Evolutionary conservation across 2,888 invertebrate species (phyloP).

Genomic region (Caenorhabditis panamensis): DNA sequence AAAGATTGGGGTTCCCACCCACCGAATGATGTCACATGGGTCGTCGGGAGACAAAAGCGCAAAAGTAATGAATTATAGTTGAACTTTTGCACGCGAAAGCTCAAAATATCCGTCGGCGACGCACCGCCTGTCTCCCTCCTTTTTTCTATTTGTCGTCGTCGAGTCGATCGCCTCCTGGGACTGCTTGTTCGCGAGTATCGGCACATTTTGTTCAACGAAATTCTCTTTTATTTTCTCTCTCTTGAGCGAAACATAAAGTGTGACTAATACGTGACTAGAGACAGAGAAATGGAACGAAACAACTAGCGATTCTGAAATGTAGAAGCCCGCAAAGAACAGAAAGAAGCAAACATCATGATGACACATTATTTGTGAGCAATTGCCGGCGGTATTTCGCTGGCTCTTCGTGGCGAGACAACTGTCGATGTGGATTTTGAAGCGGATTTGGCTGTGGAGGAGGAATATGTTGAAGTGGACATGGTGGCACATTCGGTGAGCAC

Average conservation of each 20-base stretch:
- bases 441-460: background rate
- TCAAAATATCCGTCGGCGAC: slow-evolving; percentile 4
- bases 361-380: slow-evolving; percentile 18
- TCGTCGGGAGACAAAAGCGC: background rate
- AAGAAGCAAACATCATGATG: slow-evolving; percentile 4
- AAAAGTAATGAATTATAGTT: slow-evolving; percentile 5
- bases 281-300: slow-evolving; percentile 19
- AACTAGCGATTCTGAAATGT: slow-evolving; percentile 49
- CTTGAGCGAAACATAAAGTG: background rate
- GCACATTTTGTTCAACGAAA: slow-evolving; percentile 9
- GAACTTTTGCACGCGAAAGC: slow-evolving; percentile 17
- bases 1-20: background rate
- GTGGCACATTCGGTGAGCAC: slow-evolving; percentile 46
- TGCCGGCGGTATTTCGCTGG: slow-evolving; percentile 28
- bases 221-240: slow-evolving; percentile 29
- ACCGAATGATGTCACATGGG: background rate
- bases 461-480: slow-evolving; percentile 44
- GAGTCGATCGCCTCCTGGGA: background rate
- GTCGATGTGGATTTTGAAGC: slow-evolving; percentile 24
- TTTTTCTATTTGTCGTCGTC: slow-evolving; percentile 15
- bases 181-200: background rate
- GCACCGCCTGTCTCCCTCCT: background rate
- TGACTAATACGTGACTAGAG: slow-evolving; percentile 23
- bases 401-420: slow-evolving; percentile 44
- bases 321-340: slow-evolving; percentile 28